Conservation (phyloP, 2,797 vertebrate species). For the Diplodus puntazzo region DNA sequence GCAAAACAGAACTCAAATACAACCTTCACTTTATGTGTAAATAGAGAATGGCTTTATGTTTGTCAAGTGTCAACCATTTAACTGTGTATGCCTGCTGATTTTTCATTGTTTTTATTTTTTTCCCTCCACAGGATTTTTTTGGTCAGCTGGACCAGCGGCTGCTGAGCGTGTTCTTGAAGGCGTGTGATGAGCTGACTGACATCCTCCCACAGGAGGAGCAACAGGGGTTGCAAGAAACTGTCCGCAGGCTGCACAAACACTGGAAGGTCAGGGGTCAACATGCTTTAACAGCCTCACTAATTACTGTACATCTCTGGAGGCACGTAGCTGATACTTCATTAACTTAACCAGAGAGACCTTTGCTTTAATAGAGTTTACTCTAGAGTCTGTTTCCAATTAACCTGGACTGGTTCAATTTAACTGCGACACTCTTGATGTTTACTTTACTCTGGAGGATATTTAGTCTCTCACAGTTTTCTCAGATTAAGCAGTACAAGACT, state of each 20-base stretch:
- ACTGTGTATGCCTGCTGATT: background rate
- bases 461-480: conserved; percentile 10
- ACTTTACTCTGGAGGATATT: conserved; percentile 9
- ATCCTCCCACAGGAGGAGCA: conserved; percentile 97
- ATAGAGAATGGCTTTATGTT: background rate
- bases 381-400: conserved; percentile 52
- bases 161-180: conserved; percentile 96
- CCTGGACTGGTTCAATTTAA: conserved; percentile 39
- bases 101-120: conserved; percentile 3
- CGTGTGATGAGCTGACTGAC: conserved; percentile 97
- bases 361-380: conserved; percentile 37
- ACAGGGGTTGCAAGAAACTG: conserved; percentile 93
- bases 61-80: background rate
- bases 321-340: conserved; percentile 54
- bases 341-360: conserved; percentile 50
- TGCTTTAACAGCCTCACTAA: conserved; percentile 63
- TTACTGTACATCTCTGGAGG: conserved; percentile 52
- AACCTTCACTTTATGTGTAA: too few relatives aligned
- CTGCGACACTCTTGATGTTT: conserved; percentile 38
- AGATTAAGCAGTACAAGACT: background rate
- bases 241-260: conserved; percentile 94
- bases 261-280: conserved; percentile 92
- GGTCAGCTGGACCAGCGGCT: conserved; percentile 94
- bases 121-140: conserved; percentile 91
- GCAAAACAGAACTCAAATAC: background rate